A percentile compares a stretch with the other conserved stretches of the same genome.
Conservation (phyloP, 1,140 invertebrate species). For the Gerris buenoi region DNA sequence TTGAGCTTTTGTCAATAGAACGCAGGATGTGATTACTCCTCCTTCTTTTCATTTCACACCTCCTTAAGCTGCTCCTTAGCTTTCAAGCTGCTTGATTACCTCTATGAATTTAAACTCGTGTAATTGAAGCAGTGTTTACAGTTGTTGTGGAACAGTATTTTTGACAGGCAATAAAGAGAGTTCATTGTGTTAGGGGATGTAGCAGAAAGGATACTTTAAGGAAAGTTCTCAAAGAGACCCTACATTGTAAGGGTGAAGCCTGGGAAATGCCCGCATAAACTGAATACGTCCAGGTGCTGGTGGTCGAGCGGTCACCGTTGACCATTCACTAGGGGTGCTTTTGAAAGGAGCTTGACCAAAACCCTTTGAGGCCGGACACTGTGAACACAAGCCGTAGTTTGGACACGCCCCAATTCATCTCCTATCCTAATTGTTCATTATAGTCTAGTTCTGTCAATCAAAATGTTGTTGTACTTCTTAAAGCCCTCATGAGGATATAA, state of each 20-base stretch:
- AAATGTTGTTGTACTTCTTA: neutral
- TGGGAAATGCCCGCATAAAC: neutral
- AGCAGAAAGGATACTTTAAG: neutral
- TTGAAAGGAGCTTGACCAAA: neutral
- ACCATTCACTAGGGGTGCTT: neutral
- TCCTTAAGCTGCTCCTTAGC: too few species aligned
- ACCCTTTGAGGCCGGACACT: neutral
- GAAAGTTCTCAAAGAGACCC: neutral
- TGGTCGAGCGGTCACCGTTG: neutral
- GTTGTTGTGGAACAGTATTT: neutral
- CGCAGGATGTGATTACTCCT: too few species aligned
- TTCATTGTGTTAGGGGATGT: neutral
- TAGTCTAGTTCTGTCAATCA: neutral
- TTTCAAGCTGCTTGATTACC: too few species aligned
- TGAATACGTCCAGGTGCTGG: neutral
- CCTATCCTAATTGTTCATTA: neutral
- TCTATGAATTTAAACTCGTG: neutral
- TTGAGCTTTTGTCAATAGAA: too few species aligned
- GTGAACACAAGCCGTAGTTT: neutral
- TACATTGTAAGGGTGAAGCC: neutral
- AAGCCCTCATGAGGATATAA: too few species aligned
- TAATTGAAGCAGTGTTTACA: neutral
- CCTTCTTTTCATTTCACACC: too few species aligned
- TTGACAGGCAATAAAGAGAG: neutral
- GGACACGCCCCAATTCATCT: neutral